phyloP scores from a whole-genome alignment of 2,113 vertebrate species.

The Glareola pratincola region DNA sequence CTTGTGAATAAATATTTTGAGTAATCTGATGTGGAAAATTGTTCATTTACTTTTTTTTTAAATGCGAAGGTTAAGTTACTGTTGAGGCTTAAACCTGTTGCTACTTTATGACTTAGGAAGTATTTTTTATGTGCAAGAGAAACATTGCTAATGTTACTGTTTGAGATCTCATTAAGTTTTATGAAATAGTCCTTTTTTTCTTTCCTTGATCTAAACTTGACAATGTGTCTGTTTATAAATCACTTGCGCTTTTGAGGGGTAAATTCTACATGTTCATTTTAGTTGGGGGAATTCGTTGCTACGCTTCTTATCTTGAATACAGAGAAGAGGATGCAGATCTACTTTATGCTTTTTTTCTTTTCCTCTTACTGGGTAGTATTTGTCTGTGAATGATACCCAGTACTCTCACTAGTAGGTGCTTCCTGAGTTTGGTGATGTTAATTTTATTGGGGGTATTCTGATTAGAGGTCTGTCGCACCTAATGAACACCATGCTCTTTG shows the following conservation, averaged over 20 bases:
- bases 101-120: background rate
- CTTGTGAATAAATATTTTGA: slow-evolving; percentile 25
- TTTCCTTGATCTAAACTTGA: background rate
- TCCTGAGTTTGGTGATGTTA: background rate
- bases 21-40: background rate
- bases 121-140: background rate
- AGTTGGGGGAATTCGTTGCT: background rate
- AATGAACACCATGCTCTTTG: background rate
- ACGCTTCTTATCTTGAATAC: rapidly evolving
- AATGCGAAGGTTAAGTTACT: background rate
- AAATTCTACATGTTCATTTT: background rate
- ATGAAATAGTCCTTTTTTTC: background rate
- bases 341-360: background rate
- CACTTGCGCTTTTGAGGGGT: background rate
- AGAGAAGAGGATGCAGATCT: background rate
- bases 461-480: background rate
- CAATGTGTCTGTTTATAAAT: background rate
- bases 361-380: background rate
- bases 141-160: background rate
- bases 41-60: background rate
- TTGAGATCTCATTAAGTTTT: background rate
- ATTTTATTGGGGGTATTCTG: background rate
- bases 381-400: background rate
- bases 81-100: background rate
- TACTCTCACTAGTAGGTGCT: background rate